These are phyloP conservation scores for Heteromurus nitidus DNA, from an alignment of 2,888 invertebrate genomes.

Conservation along the genomic window DNA sequence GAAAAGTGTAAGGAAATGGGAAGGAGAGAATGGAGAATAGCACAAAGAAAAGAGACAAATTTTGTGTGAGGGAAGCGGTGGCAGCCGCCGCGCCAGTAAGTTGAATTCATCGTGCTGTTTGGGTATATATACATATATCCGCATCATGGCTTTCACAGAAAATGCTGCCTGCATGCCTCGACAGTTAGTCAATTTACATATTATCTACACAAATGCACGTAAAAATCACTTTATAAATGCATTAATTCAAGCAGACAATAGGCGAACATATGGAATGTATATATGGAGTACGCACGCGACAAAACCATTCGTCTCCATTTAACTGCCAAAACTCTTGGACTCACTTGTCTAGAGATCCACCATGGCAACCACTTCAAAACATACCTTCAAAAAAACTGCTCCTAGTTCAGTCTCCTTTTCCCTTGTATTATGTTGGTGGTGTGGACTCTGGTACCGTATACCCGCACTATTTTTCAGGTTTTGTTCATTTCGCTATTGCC, in stretches of 20 bases:
- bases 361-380: conserved; percentile 74
- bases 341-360: conserved; percentile 72
- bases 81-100: neutral
- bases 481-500: too few species aligned
- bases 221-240: conserved; percentile 42
- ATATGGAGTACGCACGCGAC: conserved; percentile 71
- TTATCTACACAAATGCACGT: conserved; percentile 47
- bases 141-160: neutral
- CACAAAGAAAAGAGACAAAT: conserved; percentile 3
- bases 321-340: conserved; percentile 73
- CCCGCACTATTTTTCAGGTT: too few species aligned
- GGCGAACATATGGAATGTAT: conserved; percentile 8
- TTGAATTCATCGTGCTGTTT: conserved; percentile 8
- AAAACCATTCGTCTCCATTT: conserved; percentile 74
- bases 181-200: conserved; percentile 53
- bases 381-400: conserved; percentile 63
- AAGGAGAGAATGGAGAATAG: neutral
- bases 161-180: neutral
- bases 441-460: too few species aligned
- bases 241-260: conserved; percentile 23
- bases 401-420: conserved; percentile 7
- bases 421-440: too few species aligned
- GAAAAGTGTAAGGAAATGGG: conserved; percentile 8
- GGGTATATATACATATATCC: neutral
- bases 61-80: neutral